A percentile compares a stretch with the other conserved stretches of the same genome.
phyloP scores from a whole-genome alignment of 2,797 vertebrate genomes.

The Rhinoraja longicauda region DNA sequence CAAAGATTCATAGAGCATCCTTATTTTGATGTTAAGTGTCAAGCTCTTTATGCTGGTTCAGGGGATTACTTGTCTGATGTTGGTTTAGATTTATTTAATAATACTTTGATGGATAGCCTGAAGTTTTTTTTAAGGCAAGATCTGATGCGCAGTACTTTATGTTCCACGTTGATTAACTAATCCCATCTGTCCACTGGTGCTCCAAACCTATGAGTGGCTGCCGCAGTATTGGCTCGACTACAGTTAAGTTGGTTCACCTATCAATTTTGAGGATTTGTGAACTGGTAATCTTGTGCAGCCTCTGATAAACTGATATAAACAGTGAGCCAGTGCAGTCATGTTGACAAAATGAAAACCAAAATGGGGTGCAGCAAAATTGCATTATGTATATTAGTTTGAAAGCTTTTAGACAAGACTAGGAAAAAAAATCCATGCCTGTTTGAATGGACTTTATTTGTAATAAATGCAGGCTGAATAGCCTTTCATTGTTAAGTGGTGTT shows the following conservation, averaged over 20 bases:
- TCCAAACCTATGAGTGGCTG: not conserved
- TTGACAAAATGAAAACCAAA: not conserved
- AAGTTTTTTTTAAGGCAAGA: conserved; percentile 4
- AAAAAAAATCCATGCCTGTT: conserved; percentile 10
- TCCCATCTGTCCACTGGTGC: not conserved
- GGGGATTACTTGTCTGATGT: conserved; percentile 10
- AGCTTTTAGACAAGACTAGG: not conserved
- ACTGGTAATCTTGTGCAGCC: not conserved
- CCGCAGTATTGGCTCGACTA: not conserved
- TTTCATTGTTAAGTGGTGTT: conserved; percentile 23
- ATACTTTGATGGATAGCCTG: conserved; percentile 14
- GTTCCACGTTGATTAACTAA: not conserved
- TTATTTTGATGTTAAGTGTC: not conserved
- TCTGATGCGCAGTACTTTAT: not conserved
- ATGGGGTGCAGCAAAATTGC: not conserved
- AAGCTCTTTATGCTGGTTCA: conserved; percentile 21
- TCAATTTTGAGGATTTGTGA: not conserved
- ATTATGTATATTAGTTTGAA: conserved; percentile 23
- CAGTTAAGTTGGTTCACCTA: not conserved
- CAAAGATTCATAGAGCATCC: conserved; percentile 22
- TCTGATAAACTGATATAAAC: not conserved
- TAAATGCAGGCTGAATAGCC: conserved; percentile 29
- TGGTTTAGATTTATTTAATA: conserved; percentile 32
- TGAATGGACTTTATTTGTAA: conserved; percentile 31
- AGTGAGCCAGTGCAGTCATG: not conserved